These are phyloP conservation scores for Dichetophora obliterata DNA, from an alignment of 2,888 invertebrate species.

Conservation along the genomic window DNA sequence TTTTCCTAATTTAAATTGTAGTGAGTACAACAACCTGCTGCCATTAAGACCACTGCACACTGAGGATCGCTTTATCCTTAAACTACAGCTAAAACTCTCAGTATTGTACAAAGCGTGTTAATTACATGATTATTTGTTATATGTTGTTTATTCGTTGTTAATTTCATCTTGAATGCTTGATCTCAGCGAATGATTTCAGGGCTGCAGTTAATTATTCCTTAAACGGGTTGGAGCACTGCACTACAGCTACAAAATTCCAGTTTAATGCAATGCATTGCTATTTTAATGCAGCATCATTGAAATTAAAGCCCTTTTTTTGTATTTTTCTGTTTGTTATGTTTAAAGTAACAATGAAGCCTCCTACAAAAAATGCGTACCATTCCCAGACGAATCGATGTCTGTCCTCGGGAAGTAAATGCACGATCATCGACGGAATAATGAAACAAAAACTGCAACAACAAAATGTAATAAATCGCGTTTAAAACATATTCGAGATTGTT, in stretches of 20 bases:
- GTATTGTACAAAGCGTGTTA: not conserved
- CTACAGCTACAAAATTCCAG: not conserved
- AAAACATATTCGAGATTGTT: slow-evolving; percentile 45
- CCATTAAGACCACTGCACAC: no score
- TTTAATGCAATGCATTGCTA: not conserved
- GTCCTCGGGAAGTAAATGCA: no score
- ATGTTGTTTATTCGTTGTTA: not conserved
- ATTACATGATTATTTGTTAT: not conserved
- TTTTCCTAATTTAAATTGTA: no score
- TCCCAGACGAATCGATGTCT: no score
- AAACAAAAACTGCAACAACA: slow-evolving; percentile 12
- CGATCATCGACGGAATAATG: not conserved
- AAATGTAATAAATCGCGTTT: not conserved
- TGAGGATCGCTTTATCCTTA: no score
- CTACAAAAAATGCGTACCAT: not conserved
- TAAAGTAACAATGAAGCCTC: not conserved
- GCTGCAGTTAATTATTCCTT: slow-evolving; percentile 19
- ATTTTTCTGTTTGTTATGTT: no score
- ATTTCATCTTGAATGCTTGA: not conserved
- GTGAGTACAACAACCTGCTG: no score
- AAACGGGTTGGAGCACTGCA: not conserved
- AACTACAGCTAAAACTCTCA: no score
- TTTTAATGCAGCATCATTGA: slow-evolving; percentile 22
- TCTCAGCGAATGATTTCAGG: not conserved
- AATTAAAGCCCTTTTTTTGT: not conserved